Conservation (phyloP, 2,888 invertebrate species). For the Eurois occulta region DNA sequence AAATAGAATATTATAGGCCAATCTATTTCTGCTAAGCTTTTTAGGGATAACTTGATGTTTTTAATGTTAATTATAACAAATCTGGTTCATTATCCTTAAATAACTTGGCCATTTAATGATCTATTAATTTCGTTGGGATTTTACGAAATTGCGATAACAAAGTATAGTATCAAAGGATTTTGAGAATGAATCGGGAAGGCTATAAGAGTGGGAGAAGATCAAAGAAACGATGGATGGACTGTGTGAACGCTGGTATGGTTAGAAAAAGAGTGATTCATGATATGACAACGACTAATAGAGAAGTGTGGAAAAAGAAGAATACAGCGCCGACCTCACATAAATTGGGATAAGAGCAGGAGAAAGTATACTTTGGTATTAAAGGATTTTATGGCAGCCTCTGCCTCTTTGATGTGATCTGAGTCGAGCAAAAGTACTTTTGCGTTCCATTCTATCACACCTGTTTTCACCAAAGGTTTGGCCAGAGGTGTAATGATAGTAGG, state of each 20-base stretch:
- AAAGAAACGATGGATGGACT: background rate
- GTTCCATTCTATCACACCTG: background rate
- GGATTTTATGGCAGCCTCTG: background rate
- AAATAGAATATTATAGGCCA: background rate
- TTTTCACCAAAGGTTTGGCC: background rate
- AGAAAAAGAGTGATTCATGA: too few species aligned
- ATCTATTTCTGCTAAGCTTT: background rate
- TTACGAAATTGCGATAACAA: background rate
- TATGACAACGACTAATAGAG: too few species aligned
- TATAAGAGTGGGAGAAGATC: background rate
- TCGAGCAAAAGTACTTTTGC: background rate
- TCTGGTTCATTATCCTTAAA: background rate
- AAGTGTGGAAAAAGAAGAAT: too few species aligned
- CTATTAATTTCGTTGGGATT: background rate
- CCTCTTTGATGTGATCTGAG: background rate
- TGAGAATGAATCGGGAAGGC: background rate
- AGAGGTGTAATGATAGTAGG: too few species aligned
- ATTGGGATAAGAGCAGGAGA: too few species aligned
- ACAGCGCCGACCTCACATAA: background rate
- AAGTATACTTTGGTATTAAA: background rate
- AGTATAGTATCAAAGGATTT: background rate
- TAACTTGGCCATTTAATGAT: background rate
- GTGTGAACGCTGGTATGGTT: background rate
- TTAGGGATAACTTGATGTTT: constrained; percentile 2
- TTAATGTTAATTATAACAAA: constrained; percentile 2